Evolutionary conservation across 2,113 vertebrate species (phyloP), one percentile per base, ranked within the genome.

Genomic region (Neolamprologus toae): DNA sequence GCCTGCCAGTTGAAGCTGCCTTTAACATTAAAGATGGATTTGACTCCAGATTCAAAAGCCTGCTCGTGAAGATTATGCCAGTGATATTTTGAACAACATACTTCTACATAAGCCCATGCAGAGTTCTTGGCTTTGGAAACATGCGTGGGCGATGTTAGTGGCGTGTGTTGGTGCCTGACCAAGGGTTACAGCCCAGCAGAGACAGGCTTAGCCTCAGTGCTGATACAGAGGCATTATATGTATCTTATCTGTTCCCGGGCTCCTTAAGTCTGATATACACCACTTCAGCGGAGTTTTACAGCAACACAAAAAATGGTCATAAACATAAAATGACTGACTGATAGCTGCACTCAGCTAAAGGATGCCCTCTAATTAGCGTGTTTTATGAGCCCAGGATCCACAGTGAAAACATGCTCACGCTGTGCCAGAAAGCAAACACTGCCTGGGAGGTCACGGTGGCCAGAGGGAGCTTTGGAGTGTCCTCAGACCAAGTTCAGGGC

Each of bases 261-360:
- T 94, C 89, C 88, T 86, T 73, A 23, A 88, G 86, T 76, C 89
- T 86, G 49, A 80, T 89, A 71, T 86, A 86, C 80, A 33, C 51
- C 80, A 79, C 86, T 93, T 54, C 42, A 91, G 87, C 59, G 16
- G 37, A 66, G 81, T 88, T 94, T 92, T 93, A 94, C 63, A 89
- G 83, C 85, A 45, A 91, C 53, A 87, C 80, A 93, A 91, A 92
- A 93, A 91, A 93, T 28, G 87, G 76, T 59, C 88, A 93, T 95
- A 94, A 96, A 95, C 85, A 86, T 90, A 68, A 93, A 94, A 92
- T 93, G 92, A 91, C 35, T 94, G 92, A 94, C 90, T 92, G 94
- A 95, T 94, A 95, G 88, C 88, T 90, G 88, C 94, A 86, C 90
- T 92, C 63, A 68, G 80, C 86, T 87, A 86, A 88, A 94, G 90